phyloP scores from a whole-genome alignment of 2,113 vertebrate species.

The Nothocercus julius region DNA sequence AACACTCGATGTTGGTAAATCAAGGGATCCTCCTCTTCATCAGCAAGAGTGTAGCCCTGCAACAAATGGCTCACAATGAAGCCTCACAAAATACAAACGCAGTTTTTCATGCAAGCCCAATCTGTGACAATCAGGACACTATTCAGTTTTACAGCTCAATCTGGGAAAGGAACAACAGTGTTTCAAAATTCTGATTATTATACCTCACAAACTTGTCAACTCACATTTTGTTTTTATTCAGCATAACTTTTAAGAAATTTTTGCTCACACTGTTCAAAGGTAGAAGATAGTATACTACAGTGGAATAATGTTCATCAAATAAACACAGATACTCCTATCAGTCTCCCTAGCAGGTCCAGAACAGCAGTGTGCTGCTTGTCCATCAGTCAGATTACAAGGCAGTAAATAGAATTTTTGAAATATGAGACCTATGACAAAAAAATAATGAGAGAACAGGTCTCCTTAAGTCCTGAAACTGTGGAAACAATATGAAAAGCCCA shows the following conservation, averaged over 20 bases:
- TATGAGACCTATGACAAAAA: background rate
- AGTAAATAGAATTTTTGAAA: background rate
- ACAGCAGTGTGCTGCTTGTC: background rate
- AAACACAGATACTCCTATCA: background rate
- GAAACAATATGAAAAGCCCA: background rate
- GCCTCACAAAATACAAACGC: background rate
- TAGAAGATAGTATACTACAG: background rate
- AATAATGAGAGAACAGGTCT: background rate
- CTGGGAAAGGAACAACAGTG: background rate
- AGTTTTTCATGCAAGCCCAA: background rate
- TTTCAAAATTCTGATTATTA: background rate
- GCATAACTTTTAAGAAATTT: background rate
- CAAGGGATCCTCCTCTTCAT: constrained; percentile 95
- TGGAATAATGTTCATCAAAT: background rate
- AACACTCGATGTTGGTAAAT: constrained; percentile 93
- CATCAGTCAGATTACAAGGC: background rate
- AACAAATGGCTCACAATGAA: background rate
- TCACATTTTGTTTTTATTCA: background rate
- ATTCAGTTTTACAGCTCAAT: background rate
- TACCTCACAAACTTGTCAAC: background rate
- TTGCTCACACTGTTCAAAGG: background rate
- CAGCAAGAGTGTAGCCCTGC: constrained; percentile 96
- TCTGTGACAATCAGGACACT: background rate
- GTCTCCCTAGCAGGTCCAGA: background rate
- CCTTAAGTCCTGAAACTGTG: background rate